Base-by-base conservation (phyloP, 2,888 invertebrate genomes). In the Acrobasis suavella region DNA sequence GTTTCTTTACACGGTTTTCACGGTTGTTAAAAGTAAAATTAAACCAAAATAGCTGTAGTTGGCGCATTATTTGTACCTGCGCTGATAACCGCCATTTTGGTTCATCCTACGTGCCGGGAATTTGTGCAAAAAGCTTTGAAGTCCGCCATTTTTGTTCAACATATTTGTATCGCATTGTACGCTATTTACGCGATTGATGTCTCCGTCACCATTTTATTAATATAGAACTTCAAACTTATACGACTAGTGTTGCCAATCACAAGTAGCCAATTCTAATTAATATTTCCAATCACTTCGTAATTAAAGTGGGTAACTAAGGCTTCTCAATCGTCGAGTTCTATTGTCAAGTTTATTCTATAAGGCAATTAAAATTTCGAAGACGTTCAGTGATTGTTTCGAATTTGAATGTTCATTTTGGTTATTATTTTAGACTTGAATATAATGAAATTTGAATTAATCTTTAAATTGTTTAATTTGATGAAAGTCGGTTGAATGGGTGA, bases 281-380 rank as follows among this genome's bases (percentile, higher is more conserved):
- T 75, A 67, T 76, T 77, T 75, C 72, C 72, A 76, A 78, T 77
- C 72, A 76, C 76, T 72, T 72, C 67, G 62, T 77, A 81, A 78
- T 80, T 74, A 74, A 70, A 79, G 77, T 75, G 74, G 69, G 56
- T 22, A 56, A 42, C 42, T 42, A 42, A 68, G 71, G 67, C 68
- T 76, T 77, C 73, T 66, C 62, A 63, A 70, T 74, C 67, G 71
- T n/a, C 22, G 22, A 56, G 56, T 56, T 56, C 22, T 22, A 17
- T 56, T 46, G 42, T 42, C 17, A 42, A 56, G 42, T 56, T 56
- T 56, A 56, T 56, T 56, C 42, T 22, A 55, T 55, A 39, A 55
- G 42, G 56, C 56, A 56, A 56, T 56, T 39, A 56, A 56, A 56
- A 42, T 56, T 55, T 54, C 38, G 2, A 22, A 56, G 56, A 22